Evolutionary conservation across 1,140 invertebrate genomes (phyloP), one percentile per base, ranked within the genome.

Genomic region (Drosophila sp.): DNA sequence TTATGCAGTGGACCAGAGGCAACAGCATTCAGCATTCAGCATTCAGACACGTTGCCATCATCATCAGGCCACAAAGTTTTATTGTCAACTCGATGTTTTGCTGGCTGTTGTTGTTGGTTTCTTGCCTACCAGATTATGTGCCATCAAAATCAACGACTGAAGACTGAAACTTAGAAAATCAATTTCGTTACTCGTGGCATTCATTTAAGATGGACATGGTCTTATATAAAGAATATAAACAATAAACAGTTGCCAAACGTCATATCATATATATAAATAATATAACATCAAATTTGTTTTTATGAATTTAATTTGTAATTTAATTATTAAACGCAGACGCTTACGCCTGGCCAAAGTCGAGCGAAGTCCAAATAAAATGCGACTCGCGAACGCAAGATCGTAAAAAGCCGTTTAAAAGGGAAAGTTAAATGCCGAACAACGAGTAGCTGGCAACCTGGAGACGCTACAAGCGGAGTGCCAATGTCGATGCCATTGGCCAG

Each of bases 301-400:
- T 89, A 89, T 89, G 80, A 89, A 89, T 74, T 83, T 83, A 83
- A 83, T 89, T 89, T 89, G 83, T 89, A 89, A 89, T 89, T 89
- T 83, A 89, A 89, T 89, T 89, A 89, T 80, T 46, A 61, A 64
- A 64, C 16, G 58, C 64, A 76, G 67, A 80, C 59, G 69, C 76
- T 16, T 14, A 14, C 7, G 13, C 38, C 59, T 40, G 69, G 45
- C 67, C 57, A 70, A 78, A 78, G 58, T 66, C 78, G 53, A 75
- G 58, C 45, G 43, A 67, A 80, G 59, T 74, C 41, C 32, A 51
- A 67, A 66, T 27, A 72, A 41, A 58, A 72, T 58, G 34, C 38
- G 41, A 40, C 27, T 62, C 59, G 36, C 0, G 67, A 76, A 67
- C 41, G 56, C 74, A 73, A 72, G 64, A 84, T 80, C 84, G 64